Evolutionary conservation across 2,888 invertebrate genomes (phyloP), one percentile per base, ranked within the genome.

Genomic region (Hymenopus coronatus): DNA sequence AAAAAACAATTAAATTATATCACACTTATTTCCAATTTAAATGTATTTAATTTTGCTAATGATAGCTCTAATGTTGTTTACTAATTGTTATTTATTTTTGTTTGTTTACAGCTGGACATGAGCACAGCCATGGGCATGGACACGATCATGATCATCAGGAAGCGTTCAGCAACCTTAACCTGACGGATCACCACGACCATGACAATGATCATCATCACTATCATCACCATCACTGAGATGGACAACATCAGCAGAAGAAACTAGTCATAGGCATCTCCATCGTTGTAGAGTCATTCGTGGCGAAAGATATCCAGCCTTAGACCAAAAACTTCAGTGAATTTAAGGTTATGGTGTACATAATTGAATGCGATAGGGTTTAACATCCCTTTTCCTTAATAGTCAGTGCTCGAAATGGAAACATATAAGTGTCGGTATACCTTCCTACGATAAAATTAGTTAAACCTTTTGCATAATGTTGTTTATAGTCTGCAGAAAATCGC

Each of bases 101-200:
- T 70, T 70, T 88, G 87, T 81, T 88, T 90, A 12, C 89, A 90
- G 90, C 89, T 82, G 90, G 90, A 3, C 90, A 90, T 83, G 90
- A 90, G 3, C 90, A 90, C 89, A 85, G 83, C 33, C 89, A 89
- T 70, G 88, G 85, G 20, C 40, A 84, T 28, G 70, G 54, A 81
- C 86, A 89, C 83, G 40, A 85, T 54, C n/a, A 82, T 84, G 30
- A 83, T 40, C 83, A 83, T n/a, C 28, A 89, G n/a, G 85, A n/a
- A 3, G 14, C n/a, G 15, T 27, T 82, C 30, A 40, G 33, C 8
- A 82, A 82, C 83, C 25, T 82, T 40, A 40, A 40, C 40, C 40
- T 40, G 40, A 40, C 40, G 40, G 85, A 86, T 82, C 40, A 82
- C 82, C 84, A 88, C 85, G 88, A 90, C 82, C 84, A 84, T 15